phyloP scores from a whole-genome alignment of 2,797 vertebrate genomes.

The Lagocephalus sceleratus region DNA sequence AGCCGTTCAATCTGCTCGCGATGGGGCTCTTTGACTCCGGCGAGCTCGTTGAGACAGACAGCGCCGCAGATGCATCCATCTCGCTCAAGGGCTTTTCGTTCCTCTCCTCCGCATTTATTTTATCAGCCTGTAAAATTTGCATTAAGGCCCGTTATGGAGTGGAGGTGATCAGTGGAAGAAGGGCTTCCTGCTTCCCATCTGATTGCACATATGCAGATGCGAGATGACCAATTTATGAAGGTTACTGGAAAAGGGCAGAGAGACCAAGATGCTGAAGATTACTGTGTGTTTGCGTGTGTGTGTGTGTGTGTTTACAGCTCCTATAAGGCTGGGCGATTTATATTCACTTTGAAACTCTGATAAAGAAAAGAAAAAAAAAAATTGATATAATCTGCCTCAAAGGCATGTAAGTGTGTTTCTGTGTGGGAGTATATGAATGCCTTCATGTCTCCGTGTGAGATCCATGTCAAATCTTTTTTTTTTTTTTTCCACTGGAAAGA shows the following conservation, averaged over 20 bases:
- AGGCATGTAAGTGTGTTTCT: constrained; percentile 23
- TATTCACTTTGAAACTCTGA: constrained; percentile 33
- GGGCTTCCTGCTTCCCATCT: constrained; percentile 10
- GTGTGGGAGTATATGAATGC: constrained; percentile 16
- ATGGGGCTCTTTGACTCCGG: constrained; percentile 8
- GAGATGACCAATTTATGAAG: constrained; percentile 26
- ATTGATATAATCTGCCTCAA: constrained; percentile 39
- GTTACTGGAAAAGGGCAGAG: constrained; percentile 26
- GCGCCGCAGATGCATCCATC: constrained; percentile 22
- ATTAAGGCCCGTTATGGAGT: background rate
- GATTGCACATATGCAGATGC: constrained; percentile 18
- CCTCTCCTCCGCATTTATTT: background rate
- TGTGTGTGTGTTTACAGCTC: constrained; percentile 14
- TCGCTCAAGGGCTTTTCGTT: background rate
- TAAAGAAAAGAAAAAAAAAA: constrained; percentile 9
- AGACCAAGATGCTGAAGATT: constrained; percentile 26
- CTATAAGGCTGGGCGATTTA: constrained; percentile 12
- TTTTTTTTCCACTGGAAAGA: constrained; percentile 13
- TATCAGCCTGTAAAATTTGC: constrained; percentile 17
- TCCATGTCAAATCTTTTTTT: constrained; percentile 27
- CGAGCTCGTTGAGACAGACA: constrained; percentile 10
- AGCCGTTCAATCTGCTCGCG: constrained; percentile 7
- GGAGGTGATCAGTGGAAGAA: constrained; percentile 13
- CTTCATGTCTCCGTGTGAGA: background rate
- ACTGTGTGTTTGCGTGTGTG: constrained; percentile 11